Conservation (phyloP, 1,140 invertebrate genomes). For the Bacillus rossius region DNA sequence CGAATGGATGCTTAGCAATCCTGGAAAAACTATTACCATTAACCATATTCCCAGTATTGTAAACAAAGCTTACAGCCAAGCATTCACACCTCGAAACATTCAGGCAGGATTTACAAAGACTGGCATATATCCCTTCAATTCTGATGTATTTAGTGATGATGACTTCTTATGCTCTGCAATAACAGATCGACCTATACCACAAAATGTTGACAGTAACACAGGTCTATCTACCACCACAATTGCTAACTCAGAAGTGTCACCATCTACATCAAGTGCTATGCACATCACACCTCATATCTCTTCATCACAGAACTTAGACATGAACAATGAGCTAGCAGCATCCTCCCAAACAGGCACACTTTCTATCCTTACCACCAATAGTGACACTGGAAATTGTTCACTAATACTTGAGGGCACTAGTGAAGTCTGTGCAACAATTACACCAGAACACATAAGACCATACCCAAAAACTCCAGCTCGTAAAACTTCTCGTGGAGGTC, state of each 20-base stretch:
- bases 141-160: conserved; percentile 28
- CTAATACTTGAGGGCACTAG: no score
- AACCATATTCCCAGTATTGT: no score
- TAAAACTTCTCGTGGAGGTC: no score
- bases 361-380: not conserved
- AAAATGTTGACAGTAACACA: not conserved
- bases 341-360: not conserved
- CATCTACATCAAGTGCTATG: no score
- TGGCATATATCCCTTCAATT: conserved; percentile 37
- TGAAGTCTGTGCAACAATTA: no score
- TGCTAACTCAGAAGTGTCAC: no score
- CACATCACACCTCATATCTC: not conserved
- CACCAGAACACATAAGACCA: not conserved
- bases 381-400: not conserved
- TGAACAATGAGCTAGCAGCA: not conserved
- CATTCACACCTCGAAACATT: no score
- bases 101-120: conserved; percentile 19
- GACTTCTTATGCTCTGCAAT: not conserved
- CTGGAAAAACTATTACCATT: conserved; percentile 20
- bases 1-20: conserved; percentile 15
- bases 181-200: not conserved
- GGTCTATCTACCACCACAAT: no score
- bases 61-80: no score
- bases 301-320: not conserved
- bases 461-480: not conserved